Evolutionary conservation across 2,113 vertebrate species (phyloP).

Genomic region (Tychaedon coryphoeus): DNA sequence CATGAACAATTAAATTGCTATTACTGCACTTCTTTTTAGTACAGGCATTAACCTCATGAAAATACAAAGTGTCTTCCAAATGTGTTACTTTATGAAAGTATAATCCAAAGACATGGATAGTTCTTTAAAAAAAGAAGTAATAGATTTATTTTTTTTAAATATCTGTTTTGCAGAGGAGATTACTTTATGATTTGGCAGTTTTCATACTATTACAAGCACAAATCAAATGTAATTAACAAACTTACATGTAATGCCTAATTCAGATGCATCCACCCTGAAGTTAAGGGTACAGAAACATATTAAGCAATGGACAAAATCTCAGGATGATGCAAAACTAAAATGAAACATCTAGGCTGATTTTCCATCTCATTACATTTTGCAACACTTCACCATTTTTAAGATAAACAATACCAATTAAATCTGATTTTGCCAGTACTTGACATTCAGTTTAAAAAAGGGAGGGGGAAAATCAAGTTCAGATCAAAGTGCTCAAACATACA

Average conservation of each 20-base stretch:
- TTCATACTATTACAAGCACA: not conserved
- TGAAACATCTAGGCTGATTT: not conserved
- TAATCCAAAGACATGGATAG: not conserved
- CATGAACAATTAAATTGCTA: not conserved
- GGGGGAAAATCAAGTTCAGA: not conserved
- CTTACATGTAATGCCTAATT: not conserved
- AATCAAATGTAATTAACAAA: not conserved
- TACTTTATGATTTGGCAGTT: not conserved
- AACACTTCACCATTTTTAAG: not conserved
- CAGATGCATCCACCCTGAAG: not conserved
- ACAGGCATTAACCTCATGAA: not conserved
- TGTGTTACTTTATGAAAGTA: not conserved
- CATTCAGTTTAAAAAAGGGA: not conserved
- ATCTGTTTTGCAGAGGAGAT: not conserved
- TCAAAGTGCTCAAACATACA: not conserved
- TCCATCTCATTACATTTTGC: not conserved
- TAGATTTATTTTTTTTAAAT: too few species aligned
- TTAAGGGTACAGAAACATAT: not conserved
- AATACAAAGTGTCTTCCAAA: not conserved
- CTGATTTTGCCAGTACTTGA: not conserved
- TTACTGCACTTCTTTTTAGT: not conserved
- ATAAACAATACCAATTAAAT: not conserved
- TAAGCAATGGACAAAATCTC: not conserved
- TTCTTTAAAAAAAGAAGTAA: not conserved
- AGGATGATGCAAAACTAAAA: not conserved